These are phyloP conservation scores for Silurus meridionalis DNA, from an alignment of 2,113 vertebrate genomes.

Conservation along the genomic window DNA sequence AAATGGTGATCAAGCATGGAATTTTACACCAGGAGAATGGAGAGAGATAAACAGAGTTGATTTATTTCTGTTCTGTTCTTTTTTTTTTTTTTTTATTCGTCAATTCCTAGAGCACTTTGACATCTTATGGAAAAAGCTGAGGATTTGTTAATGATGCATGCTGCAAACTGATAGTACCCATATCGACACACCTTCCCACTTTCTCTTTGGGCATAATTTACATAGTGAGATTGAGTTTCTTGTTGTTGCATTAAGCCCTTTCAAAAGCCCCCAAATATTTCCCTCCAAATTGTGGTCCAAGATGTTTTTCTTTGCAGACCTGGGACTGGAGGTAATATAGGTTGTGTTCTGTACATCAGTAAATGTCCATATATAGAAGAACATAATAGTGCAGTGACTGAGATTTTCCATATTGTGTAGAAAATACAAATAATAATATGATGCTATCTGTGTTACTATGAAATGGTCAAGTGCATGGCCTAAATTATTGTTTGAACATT, in stretches of 20 bases:
- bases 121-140: not conserved
- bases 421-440: not conserved
- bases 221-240: not conserved
- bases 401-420: not conserved
- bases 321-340: not conserved
- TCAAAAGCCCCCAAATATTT: not conserved
- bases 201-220: not conserved
- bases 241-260: not conserved
- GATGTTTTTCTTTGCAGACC: not conserved
- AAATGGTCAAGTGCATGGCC: not conserved
- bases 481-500: not conserved
- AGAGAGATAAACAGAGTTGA: not conserved
- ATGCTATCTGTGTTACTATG: not conserved
- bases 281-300: not conserved
- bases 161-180: not conserved
- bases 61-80: conserved; percentile 17
- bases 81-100: not conserved
- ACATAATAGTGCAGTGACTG: not conserved
- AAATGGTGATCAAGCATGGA: not conserved
- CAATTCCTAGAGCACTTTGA: conserved; percentile 8
- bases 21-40: not conserved
- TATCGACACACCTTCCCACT: not conserved
- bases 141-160: conserved; percentile 1
- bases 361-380: not conserved
- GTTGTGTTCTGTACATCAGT: not conserved